phyloP scores from a whole-genome alignment of 2,113 vertebrate species.

The Cacatua alba region DNA sequence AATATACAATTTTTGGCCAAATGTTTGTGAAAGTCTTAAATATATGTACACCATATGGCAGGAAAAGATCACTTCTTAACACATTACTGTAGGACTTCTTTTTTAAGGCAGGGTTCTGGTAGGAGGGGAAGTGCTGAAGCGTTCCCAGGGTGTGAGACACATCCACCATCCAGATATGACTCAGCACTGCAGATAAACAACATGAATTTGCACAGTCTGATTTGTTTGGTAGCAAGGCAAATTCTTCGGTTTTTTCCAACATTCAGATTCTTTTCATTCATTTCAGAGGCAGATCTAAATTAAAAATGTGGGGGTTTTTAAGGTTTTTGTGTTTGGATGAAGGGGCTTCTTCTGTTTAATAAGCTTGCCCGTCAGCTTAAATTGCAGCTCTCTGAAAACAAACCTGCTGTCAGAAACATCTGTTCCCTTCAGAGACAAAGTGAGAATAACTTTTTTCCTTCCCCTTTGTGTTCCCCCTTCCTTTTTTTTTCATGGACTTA shows the following conservation, averaged over 20 bases:
- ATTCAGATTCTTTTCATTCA: not conserved
- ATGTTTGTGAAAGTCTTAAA: not conserved
- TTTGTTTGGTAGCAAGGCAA: not conserved
- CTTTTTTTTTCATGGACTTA: not conserved
- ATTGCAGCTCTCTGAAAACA: not conserved
- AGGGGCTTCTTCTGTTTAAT: not conserved
- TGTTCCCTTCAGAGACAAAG: not conserved
- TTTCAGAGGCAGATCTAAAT: not conserved
- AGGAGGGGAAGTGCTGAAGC: constrained; percentile 9
- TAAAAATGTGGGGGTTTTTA: not conserved
- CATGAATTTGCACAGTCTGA: not conserved
- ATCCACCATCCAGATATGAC: not conserved
- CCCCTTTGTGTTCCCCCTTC: not conserved
- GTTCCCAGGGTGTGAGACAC: not conserved
- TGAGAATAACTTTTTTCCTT: not conserved
- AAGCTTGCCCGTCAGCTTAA: not conserved
- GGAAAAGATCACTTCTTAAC: not conserved
- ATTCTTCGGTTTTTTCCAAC: not conserved
- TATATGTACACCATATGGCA: not conserved
- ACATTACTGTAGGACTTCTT: not conserved
- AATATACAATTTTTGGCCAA: not conserved
- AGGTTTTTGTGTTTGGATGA: not conserved
- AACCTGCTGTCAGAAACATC: not conserved
- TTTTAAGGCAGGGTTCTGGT: not conserved
- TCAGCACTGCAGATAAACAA: not conserved